phyloP scores from a whole-genome alignment of 2,888 invertebrate genomes.

The Xanthia togata region DNA sequence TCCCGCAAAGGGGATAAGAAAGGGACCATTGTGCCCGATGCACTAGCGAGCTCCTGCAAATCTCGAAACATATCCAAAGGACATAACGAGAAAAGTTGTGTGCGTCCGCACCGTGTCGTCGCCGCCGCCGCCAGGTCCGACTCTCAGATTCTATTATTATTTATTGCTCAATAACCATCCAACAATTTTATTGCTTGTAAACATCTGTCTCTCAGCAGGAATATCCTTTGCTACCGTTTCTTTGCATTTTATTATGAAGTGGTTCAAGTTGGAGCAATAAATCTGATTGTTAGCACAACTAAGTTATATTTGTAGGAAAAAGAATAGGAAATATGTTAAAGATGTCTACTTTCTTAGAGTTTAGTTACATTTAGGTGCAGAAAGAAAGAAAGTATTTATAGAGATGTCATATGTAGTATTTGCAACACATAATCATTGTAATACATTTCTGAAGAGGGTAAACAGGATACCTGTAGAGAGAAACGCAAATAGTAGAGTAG shows the following conservation, averaged over 20 bases:
- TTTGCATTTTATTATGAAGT: slow-evolving; percentile 62
- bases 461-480: slow-evolving; percentile 75
- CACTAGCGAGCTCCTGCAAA: slow-evolving; percentile 82
- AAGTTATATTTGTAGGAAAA: slow-evolving; percentile 27
- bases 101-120: slow-evolving; percentile 65
- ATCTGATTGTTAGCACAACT: slow-evolving; percentile 48
- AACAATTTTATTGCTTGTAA: slow-evolving; percentile 73
- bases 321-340: slow-evolving; percentile 17
- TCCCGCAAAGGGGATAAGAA: slow-evolving; percentile 81
- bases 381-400: slow-evolving; percentile 1
- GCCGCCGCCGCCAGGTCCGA: slow-evolving; percentile 59
- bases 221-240: slow-evolving; percentile 55
- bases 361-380: neutral
- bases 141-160: slow-evolving; percentile 77
- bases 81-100: slow-evolving; percentile 86
- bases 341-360: neutral
- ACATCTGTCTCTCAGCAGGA: slow-evolving; percentile 68
- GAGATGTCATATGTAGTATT: slow-evolving; percentile 2
- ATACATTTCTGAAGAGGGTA: slow-evolving; percentile 61
- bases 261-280: slow-evolving; percentile 52
- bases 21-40: slow-evolving; percentile 82
- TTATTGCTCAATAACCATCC: slow-evolving; percentile 75
- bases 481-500: slow-evolving; percentile 77
- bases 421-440: slow-evolving; percentile 41
- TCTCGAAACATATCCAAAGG: slow-evolving; percentile 84